Evolutionary conservation across 2,113 vertebrate species (phyloP).

Genomic region (Mobula hypostoma): DNA sequence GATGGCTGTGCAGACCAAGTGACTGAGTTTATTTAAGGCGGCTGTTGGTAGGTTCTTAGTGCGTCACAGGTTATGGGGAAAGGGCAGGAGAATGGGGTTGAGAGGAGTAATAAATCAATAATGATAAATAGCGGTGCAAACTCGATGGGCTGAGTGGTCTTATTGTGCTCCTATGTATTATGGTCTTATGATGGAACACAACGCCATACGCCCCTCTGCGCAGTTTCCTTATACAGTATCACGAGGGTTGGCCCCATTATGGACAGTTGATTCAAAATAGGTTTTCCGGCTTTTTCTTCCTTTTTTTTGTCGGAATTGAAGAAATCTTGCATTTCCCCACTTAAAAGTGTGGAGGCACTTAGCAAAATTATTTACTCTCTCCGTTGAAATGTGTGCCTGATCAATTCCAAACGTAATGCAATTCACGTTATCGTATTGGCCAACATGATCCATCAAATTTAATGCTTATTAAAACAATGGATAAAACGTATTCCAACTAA

Average conservation of each 20-base stretch:
- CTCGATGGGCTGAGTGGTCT: no score
- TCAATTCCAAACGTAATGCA: not conserved
- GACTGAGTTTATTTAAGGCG: no score
- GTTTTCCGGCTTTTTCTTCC: not conserved
- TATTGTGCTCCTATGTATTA: no score
- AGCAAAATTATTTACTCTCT: not conserved
- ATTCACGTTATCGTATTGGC: not conserved
- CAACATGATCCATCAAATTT: constrained; percentile 13
- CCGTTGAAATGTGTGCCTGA: not conserved
- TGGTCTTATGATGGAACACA: not conserved
- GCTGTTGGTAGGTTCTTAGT: no score
- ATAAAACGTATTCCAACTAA: constrained; percentile 25
- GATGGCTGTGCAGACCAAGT: no score
- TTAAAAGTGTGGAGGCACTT: not conserved
- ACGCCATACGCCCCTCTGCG: not conserved
- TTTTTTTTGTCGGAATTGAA: not conserved
- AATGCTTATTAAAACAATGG: constrained; percentile 35
- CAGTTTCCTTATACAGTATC: no score
- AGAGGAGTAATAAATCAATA: no score
- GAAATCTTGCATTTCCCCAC: not conserved
- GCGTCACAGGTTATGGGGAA: no score
- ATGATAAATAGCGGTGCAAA: no score
- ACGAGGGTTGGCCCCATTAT: not conserved
- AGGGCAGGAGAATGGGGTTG: no score
- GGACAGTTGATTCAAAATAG: not conserved